Evolutionary conservation across 2,888 invertebrate species (phyloP).

Genomic region (Pammene aurita): DNA sequence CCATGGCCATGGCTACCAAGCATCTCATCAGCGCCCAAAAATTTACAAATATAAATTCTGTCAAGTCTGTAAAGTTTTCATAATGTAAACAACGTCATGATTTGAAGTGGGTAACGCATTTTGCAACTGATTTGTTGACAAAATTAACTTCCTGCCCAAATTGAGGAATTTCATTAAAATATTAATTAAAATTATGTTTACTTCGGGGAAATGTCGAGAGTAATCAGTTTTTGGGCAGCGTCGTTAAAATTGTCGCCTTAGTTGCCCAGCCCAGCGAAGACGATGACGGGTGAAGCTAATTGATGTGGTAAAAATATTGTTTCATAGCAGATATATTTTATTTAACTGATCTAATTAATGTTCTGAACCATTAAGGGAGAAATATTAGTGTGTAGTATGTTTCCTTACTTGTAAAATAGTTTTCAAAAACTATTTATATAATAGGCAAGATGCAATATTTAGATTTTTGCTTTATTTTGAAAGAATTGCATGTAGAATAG

Average conservation of each 20-base stretch:
- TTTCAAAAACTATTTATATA: too few species aligned
- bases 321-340: too few species aligned
- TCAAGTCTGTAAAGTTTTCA: background rate
- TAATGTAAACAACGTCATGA: background rate
- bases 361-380: too few species aligned
- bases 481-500: too few species aligned
- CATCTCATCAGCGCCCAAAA: background rate
- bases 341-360: too few species aligned
- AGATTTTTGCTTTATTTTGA: too few species aligned
- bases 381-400: too few species aligned
- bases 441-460: too few species aligned
- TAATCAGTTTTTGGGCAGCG: slow-evolving; percentile 10
- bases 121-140: slow-evolving; percentile 17
- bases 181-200: slow-evolving; percentile 30
- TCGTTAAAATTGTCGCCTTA: background rate
- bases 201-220: slow-evolving; percentile 8
- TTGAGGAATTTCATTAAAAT: slow-evolving; percentile 26
- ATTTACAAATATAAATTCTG: background rate
- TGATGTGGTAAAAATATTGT: background rate
- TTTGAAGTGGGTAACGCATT: background rate
- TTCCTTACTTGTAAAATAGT: too few species aligned
- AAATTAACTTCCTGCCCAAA: slow-evolving; percentile 17
- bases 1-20: background rate
- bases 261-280: background rate
- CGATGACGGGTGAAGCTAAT: background rate